phyloP scores from a whole-genome alignment of 2,888 invertebrate genomes.

The Laspeyria flexula region DNA sequence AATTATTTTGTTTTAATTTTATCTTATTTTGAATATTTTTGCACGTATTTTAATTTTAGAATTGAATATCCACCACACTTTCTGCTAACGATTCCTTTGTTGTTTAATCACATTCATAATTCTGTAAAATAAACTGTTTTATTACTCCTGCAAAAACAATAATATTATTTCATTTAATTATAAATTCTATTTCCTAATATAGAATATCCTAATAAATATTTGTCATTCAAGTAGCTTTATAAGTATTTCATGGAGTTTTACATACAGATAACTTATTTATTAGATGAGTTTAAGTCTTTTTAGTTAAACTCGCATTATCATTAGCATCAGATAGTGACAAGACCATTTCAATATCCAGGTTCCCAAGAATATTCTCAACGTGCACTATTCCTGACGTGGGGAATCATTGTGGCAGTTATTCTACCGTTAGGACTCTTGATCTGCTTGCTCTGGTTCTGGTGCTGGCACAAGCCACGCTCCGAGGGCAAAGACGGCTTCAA shows the following conservation, averaged over 20 bases:
- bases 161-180: no score
- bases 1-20: conserved; percentile 11
- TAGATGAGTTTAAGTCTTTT: no score
- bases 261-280: no score
- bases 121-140: no score
- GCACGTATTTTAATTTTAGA: neutral
- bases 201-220: no score
- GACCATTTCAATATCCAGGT: conserved; percentile 76
- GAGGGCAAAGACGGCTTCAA: conserved; percentile 86
- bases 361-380: conserved; percentile 90
- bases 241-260: no score
- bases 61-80: no score
- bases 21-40: neutral
- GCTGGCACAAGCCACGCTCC: conserved; percentile 85
- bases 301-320: neutral
- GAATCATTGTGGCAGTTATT: conserved; percentile 90
- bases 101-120: no score
- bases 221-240: no score
- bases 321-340: conserved; percentile 13
- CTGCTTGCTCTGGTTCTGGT: conserved; percentile 88
- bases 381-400: conserved; percentile 90
- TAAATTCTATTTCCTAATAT: no score
- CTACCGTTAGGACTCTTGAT: conserved; percentile 88
- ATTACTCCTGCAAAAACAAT: no score
- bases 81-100: no score